phyloP scores from a whole-genome alignment of 2,113 vertebrate genomes.

The Recurvirostra avosetta region DNA sequence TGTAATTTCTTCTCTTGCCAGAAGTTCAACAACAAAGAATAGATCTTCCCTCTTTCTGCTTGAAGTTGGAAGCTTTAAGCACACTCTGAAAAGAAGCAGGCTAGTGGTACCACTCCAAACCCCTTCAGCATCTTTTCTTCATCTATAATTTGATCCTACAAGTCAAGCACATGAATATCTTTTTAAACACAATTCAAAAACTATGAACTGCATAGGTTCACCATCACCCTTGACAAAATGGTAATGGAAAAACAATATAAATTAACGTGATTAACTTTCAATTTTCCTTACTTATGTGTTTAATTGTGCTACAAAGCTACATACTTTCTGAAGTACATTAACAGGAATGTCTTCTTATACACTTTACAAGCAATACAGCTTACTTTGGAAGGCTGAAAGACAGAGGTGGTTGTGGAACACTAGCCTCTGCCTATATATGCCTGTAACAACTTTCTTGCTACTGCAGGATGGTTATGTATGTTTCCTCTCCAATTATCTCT shows the following conservation, averaged over 20 bases:
- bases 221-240: neutral
- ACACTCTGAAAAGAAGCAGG: neutral
- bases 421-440: neutral
- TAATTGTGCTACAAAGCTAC: neutral
- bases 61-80: neutral
- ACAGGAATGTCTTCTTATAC: neutral
- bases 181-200: neutral
- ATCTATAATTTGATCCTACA: neutral
- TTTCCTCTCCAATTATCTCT: neutral
- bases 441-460: neutral
- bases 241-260: neutral
- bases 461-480: neutral
- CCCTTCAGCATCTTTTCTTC: neutral
- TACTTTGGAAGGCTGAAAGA: neutral
- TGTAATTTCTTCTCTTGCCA: neutral
- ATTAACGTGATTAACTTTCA: neutral
- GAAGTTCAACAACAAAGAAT: neutral
- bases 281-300: neutral
- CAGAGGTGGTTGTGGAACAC: neutral
- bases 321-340: neutral
- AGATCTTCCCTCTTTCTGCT: neutral
- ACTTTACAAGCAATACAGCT: neutral
- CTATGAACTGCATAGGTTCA: neutral
- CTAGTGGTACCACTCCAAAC: neutral
- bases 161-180: neutral